A percentile compares a stretch with the other conserved stretches of the same genome.
Conservation (phyloP, 2,888 invertebrate species). For the Lasius platythorax region DNA sequence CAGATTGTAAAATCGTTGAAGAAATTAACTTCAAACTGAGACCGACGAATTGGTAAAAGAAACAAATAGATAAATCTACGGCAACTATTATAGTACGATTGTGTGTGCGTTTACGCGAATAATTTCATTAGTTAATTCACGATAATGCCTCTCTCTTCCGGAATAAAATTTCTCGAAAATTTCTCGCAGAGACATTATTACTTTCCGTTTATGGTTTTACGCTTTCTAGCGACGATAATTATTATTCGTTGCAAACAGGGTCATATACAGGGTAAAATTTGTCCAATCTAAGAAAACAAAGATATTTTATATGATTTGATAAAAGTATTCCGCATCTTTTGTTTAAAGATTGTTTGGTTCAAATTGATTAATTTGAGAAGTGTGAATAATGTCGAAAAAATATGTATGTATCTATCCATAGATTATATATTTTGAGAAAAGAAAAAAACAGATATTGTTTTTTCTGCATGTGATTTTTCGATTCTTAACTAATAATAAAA, state of each 20-base stretch:
- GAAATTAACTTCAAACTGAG: neutral
- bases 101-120: neutral
- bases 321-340: neutral
- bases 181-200: constrained; percentile 54
- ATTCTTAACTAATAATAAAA: neutral
- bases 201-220: constrained; percentile 49
- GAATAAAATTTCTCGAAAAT: constrained; percentile 34
- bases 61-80: neutral
- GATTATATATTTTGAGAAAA: neutral
- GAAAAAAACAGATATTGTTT: neutral
- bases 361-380: neutral
- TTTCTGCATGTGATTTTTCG: neutral
- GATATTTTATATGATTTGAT: neutral
- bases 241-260: constrained; percentile 14
- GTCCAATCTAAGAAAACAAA: neutral
- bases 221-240: constrained; percentile 51
- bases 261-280: constrained; percentile 11
- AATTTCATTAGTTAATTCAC: constrained; percentile 8
- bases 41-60: neutral
- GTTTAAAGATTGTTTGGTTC: neutral
- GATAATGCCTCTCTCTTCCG: neutral
- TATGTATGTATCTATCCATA: neutral
- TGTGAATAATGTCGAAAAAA: neutral
- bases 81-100: neutral
- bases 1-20: neutral